Conservation (phyloP, 2,113 vertebrate species). For the Geococcyx californianus region DNA sequence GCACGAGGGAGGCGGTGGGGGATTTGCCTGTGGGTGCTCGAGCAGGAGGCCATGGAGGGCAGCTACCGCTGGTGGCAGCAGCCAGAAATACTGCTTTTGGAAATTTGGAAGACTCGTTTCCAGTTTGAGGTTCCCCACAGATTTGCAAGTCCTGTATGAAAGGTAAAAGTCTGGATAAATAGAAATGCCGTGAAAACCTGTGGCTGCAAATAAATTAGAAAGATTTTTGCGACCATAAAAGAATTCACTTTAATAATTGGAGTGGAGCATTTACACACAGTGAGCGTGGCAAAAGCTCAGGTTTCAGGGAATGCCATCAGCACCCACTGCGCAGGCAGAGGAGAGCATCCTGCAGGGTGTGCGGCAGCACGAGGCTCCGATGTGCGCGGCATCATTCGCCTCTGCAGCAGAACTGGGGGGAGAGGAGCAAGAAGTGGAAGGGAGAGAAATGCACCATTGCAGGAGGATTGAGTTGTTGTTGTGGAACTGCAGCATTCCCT, state of each 20-base stretch:
- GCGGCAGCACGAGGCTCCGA: rapidly evolving
- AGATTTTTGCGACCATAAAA: background rate
- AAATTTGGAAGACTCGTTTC: background rate
- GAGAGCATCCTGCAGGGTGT: background rate
- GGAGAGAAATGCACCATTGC: background rate
- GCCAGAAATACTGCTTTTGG: background rate
- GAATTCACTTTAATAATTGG: background rate
- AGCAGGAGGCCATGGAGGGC: background rate
- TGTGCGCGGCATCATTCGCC: no score
- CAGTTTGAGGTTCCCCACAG: background rate
- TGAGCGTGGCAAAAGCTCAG: background rate
- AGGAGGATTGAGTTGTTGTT: background rate
- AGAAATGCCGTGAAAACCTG: background rate
- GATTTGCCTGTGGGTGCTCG: rapidly evolving
- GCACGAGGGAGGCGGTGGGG: background rate
- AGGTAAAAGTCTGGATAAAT: background rate
- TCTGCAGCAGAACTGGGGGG: background rate
- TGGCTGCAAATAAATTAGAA: background rate
- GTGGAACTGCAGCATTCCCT: background rate
- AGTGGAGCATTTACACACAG: background rate
- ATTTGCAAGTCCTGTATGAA: background rate
- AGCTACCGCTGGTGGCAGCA: background rate
- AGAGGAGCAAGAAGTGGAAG: background rate
- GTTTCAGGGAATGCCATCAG: background rate
- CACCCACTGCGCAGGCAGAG: background rate